These are phyloP conservation scores for Brachynemurus nebulosus DNA, from an alignment of 2,888 invertebrate genomes.

Conservation along the genomic window DNA sequence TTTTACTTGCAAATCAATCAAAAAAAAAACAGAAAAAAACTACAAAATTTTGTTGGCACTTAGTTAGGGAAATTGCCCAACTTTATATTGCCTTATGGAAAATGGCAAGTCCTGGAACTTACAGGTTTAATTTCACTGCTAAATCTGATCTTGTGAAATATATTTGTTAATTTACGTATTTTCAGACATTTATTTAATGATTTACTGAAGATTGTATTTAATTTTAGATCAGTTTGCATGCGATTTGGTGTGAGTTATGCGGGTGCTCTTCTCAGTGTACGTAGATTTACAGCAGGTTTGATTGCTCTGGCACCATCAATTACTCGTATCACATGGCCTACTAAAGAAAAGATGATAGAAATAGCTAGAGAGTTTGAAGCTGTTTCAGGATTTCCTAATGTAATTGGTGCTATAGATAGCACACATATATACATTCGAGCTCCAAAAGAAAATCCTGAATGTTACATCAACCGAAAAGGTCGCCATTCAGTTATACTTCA, in stretches of 20 bases:
- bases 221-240: not conserved
- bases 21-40: too few relatives aligned
- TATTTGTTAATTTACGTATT: too few relatives aligned
- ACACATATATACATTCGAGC: constrained; percentile 15
- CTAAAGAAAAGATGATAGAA: not conserved
- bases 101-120: not conserved
- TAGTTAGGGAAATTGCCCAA: too few relatives aligned
- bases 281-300: not conserved
- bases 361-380: constrained; percentile 8
- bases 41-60: too few relatives aligned
- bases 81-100: not conserved
- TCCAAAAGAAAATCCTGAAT: constrained; percentile 11
- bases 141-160: too few relatives aligned
- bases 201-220: too few relatives aligned
- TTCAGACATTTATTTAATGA: too few relatives aligned
- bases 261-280: not conserved
- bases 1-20: too few relatives aligned
- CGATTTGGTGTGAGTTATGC: not conserved
- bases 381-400: constrained; percentile 14
- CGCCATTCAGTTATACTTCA: constrained; percentile 7
- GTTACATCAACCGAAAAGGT: constrained; percentile 4
- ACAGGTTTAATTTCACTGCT: too few relatives aligned
- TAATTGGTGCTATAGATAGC: too few relatives aligned
- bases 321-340: not conserved
- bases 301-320: not conserved